Conservation (phyloP, 2,888 invertebrate species). For the Rhogogaster chlorosoma region DNA sequence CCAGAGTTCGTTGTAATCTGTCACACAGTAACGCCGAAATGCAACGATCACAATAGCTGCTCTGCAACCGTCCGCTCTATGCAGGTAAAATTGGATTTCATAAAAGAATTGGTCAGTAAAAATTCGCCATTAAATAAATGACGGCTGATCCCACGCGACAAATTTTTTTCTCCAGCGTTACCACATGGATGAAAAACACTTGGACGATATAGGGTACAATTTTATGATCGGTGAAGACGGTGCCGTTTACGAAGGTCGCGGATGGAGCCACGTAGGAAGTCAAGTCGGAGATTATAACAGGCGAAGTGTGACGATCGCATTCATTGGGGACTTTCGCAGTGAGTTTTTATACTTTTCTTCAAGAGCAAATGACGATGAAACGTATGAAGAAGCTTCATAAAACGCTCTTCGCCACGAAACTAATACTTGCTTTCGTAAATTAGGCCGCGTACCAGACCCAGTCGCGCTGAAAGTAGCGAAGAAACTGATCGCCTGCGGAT, state of each 20-base stretch:
- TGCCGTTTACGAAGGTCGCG: slow-evolving; percentile 84
- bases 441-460: slow-evolving; percentile 57
- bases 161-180: slow-evolving; percentile 6
- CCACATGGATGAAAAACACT: slow-evolving; percentile 82
- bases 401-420: not conserved
- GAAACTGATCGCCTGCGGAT: slow-evolving; percentile 70
- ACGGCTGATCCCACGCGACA: not conserved
- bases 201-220: slow-evolving; percentile 86
- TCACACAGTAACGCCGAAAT: slow-evolving; percentile 75
- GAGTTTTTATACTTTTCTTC: not conserved
- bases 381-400: not conserved
- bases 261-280: slow-evolving; percentile 85
- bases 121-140: not conserved
- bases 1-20: slow-evolving; percentile 73
- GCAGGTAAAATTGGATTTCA: slow-evolving; percentile 67
- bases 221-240: slow-evolving; percentile 88
- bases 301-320: slow-evolving; percentile 81
- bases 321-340: slow-evolving; percentile 78
- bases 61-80: slow-evolving; percentile 73
- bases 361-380: not conserved
- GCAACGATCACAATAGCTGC: slow-evolving; percentile 73
- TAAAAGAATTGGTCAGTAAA: not conserved
- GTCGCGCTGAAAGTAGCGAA: slow-evolving; percentile 59
- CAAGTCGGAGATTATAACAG: slow-evolving; percentile 82
- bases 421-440: slow-evolving; percentile 54